Evolutionary conservation across 2,888 invertebrate species (phyloP), one percentile per base, ranked within the genome.

Genomic region (Cacoxenus indagator): DNA sequence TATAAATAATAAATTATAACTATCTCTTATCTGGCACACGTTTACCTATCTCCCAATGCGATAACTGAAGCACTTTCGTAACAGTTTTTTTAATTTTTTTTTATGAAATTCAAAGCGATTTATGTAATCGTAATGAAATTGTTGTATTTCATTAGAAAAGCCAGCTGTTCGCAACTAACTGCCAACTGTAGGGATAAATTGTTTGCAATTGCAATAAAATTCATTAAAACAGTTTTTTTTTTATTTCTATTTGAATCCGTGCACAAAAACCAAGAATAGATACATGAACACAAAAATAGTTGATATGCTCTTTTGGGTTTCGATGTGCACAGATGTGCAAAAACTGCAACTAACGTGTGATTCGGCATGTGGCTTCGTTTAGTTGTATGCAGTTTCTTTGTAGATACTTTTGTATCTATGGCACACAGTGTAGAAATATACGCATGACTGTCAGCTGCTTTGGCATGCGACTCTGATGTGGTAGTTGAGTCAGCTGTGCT

Each of bases 241-340:
- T 55, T 14, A 55, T 22, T 55, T 9, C 24, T 11, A 27, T 24
- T 27, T 55, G n/a, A 55, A 55, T n/a, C n/a, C n/a, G n/a, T n/a
- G n/a, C n/a, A 55, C 24, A 24, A 55, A 55, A 55, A 55, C 5
- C 24, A 27, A 19, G 3, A 26, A 6, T n/a, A 55, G 27, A n/a
- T 55, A 22, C 1, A 55, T 17, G 14, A 55, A 14, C 8, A 55
- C 11, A 55, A 26, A 55, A 55, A 22, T 5, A 22, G 5, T 22
- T 31, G n/a, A n/a, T n/a, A 22, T n/a, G 5, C 51, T 22, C 9
- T 22, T 51, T 51, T 51, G 19, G 71, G 59, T 67, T 69, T 67
- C 51, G 31, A 68, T 74, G 74, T 72, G 74, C 72, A 74, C 74
- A 72, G 74, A 74, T 74, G 74, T 64, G 72, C 72, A 67, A 65